These are phyloP conservation scores for Melieria picta DNA, from an alignment of 2,888 invertebrate genomes.

Conservation along the genomic window DNA sequence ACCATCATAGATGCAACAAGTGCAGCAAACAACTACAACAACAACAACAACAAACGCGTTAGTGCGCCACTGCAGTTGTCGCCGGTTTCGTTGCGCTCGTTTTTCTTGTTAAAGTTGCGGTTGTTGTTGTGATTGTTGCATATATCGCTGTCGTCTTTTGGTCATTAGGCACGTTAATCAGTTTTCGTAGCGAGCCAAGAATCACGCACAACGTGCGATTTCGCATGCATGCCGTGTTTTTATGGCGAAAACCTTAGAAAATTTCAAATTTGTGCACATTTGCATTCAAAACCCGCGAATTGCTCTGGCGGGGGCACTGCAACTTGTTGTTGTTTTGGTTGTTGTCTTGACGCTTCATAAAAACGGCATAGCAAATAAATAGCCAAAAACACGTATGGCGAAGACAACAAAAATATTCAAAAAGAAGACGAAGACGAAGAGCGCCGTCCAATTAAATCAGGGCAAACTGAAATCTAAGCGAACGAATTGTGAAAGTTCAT, in stretches of 20 bases:
- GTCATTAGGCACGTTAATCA: too few species aligned
- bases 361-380: slow-evolving; percentile 24
- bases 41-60: neutral
- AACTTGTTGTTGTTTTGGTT: too few species aligned
- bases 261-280: slow-evolving; percentile 12
- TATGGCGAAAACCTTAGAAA: slow-evolving; percentile 21
- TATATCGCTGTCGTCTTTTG: too few species aligned
- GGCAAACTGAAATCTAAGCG: slow-evolving; percentile 18
- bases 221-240: too few species aligned
- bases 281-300: slow-evolving; percentile 18
- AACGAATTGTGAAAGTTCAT: too few species aligned
- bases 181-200: too few species aligned
- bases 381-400: slow-evolving; percentile 11
- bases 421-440: neutral
- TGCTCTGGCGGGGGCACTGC: slow-evolving; percentile 8
- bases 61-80: neutral
- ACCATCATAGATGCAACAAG: too few species aligned
- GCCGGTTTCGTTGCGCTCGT: neutral
- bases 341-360: slow-evolving; percentile 20
- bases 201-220: too few species aligned
- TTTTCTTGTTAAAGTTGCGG: neutral
- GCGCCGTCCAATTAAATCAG: slow-evolving; percentile 35
- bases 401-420: neutral
- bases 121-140: slow-evolving; percentile 1
- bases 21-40: too few species aligned